phyloP scores from a whole-genome alignment of 2,797 vertebrate genomes.

The Poeciliopsis turneri region DNA sequence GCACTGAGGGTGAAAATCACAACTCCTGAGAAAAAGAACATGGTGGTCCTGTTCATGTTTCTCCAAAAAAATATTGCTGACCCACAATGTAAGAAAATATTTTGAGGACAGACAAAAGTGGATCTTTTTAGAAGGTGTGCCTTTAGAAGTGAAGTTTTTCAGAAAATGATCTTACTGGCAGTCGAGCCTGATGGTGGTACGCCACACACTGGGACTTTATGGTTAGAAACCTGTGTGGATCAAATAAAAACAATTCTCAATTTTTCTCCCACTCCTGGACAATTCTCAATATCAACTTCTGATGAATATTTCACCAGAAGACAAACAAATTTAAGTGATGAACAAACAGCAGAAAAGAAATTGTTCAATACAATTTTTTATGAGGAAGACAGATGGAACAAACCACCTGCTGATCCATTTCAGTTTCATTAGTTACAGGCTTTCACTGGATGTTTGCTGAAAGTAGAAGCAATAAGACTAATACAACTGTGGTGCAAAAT shows the following conservation, averaged over 20 bases:
- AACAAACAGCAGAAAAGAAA: conserved; percentile 34
- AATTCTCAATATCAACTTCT: conserved; percentile 19
- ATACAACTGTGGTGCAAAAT: background rate
- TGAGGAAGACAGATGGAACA: conserved; percentile 8
- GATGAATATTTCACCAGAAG: conserved; percentile 59
- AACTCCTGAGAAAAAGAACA: background rate
- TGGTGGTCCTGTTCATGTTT: background rate
- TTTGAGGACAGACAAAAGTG: background rate
- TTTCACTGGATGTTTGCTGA: conserved; percentile 1
- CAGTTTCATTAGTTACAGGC: background rate
- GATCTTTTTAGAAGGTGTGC: background rate
- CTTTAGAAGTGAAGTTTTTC: background rate
- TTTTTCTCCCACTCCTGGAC: conserved; percentile 21
- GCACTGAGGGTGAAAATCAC: background rate
- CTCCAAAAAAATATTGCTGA: background rate
- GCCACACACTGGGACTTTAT: background rate
- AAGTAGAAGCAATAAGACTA: background rate
- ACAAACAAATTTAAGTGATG: conserved; percentile 64
- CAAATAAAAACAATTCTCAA: background rate
- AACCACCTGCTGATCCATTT: conserved; percentile 21
- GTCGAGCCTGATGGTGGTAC: background rate
- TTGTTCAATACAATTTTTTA: conserved; percentile 9
- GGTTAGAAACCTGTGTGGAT: background rate
- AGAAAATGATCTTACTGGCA: background rate
- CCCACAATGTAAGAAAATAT: background rate